These are phyloP conservation scores for Callithrix jacchus DNA, from an alignment of 2,113 vertebrate genomes.

Conservation along the genomic window DNA sequence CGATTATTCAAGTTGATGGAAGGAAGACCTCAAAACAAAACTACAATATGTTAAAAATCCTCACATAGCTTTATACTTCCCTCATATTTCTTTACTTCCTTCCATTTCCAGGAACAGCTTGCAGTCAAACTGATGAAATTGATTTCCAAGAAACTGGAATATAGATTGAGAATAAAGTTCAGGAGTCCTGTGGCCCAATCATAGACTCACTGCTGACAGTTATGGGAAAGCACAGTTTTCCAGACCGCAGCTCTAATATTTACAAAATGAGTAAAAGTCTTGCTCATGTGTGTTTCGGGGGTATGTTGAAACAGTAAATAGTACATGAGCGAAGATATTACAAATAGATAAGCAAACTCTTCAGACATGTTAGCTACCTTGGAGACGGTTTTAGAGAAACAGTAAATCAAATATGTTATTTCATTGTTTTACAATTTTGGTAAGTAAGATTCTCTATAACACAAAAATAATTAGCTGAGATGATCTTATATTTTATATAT, in stretches of 20 bases:
- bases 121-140: not conserved
- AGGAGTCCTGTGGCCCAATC: not conserved
- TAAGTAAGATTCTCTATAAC: not conserved
- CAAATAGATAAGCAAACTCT: constrained; percentile 9
- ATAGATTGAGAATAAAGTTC: not conserved
- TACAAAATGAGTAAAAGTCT: not conserved
- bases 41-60: not conserved
- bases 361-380: not conserved
- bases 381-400: not conserved
- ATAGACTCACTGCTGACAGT: not conserved
- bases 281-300: not conserved
- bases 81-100: not conserved
- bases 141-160: not conserved
- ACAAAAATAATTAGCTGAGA: not conserved
- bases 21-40: not conserved
- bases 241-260: not conserved
- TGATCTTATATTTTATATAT: constrained; percentile 21
- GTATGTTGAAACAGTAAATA: not conserved
- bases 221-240: not conserved
- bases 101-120: not conserved
- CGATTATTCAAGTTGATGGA: not conserved
- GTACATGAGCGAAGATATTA: constrained; percentile 5
- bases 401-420: constrained; percentile 45
- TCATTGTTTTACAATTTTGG: constrained; percentile 38
- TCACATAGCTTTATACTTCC: not conserved